Evolutionary conservation across 1,140 invertebrate genomes (phyloP).

Genomic region (Galleria mellonella): DNA sequence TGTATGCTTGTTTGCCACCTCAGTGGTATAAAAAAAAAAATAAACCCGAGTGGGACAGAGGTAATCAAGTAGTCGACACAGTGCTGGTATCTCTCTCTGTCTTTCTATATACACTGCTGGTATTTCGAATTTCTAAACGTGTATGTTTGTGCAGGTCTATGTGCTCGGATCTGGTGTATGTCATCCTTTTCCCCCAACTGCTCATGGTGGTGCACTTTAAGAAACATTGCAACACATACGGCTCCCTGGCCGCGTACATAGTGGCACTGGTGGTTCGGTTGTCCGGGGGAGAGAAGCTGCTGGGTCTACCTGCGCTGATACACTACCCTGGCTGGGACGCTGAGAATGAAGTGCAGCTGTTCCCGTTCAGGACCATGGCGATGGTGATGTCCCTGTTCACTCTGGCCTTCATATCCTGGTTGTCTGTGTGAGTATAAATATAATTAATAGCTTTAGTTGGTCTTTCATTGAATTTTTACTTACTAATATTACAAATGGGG

Average conservation of each 20-base stretch:
- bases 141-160: constrained; percentile 81
- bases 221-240: constrained; percentile 96
- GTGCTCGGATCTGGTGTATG: constrained; percentile 98
- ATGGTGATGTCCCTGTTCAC: constrained; percentile 89
- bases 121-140: background rate
- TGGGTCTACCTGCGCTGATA: constrained; percentile 88
- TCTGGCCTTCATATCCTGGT: constrained; percentile 85
- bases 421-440: constrained; percentile 79
- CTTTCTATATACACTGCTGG: too few relatives aligned
- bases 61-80: too few relatives aligned
- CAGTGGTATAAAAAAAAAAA: too few relatives aligned
- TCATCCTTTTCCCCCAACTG: constrained; percentile 98
- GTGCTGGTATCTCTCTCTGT: too few relatives aligned
- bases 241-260: constrained; percentile 92
- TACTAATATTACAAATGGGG: too few relatives aligned
- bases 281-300: constrained; percentile 88
- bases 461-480: background rate
- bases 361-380: constrained; percentile 93
- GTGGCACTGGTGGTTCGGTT: constrained; percentile 91
- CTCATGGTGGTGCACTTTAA: constrained; percentile 98
- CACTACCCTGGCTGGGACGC: constrained; percentile 91
- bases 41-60: too few relatives aligned
- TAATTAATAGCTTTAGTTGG: too few relatives aligned
- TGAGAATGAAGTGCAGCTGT: constrained; percentile 82
- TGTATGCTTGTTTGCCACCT: too few relatives aligned